phyloP scores from a whole-genome alignment of 2,888 invertebrate species.

The Drosophila mulleri region DNA sequence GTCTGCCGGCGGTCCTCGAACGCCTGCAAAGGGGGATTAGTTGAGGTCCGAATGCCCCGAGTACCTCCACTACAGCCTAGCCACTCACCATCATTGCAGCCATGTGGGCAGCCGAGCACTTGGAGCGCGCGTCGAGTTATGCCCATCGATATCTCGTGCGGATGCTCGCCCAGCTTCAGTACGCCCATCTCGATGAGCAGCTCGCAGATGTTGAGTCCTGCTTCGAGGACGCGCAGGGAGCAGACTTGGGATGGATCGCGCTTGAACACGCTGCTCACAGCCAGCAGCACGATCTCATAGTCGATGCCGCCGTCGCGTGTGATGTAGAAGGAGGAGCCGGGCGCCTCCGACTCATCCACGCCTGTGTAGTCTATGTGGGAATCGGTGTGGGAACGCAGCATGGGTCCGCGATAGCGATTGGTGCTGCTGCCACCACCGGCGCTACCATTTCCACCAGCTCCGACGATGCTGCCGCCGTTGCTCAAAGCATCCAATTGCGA shows the following conservation, averaged over 20 bases:
- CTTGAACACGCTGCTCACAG: constrained; percentile 93
- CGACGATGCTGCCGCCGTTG: constrained; percentile 78
- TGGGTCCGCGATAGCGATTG: constrained; percentile 86
- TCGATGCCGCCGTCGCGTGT: constrained; percentile 98
- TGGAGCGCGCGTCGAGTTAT: constrained; percentile 87
- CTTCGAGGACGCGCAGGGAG: constrained; percentile 95
- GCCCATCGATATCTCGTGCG: constrained; percentile 85
- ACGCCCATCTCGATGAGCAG: constrained; percentile 96
- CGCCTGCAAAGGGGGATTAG: constrained; percentile 81
- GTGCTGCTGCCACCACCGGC: constrained; percentile 72
- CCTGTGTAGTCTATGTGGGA: constrained; percentile 95
- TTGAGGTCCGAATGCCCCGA: neutral
- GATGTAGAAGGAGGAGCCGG: constrained; percentile 95
- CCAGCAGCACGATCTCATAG: constrained; percentile 93
- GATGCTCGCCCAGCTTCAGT: constrained; percentile 86
- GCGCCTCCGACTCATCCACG: constrained; percentile 94
- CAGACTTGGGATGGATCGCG: constrained; percentile 92
- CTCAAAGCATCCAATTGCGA: constrained; percentile 90
- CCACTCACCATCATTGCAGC: constrained; percentile 91
- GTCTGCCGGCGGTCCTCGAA: constrained; percentile 94
- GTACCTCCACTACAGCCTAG: neutral
- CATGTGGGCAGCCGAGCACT: constrained; percentile 97
- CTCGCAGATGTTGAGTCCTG: constrained; percentile 96
- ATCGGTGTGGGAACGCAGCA: constrained; percentile 95
- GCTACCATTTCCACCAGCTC: constrained; percentile 72